Evolutionary conservation across 2,888 invertebrate species (phyloP), one percentile per base, ranked within the genome.

Genomic region (Hypercompe scribonia): DNA sequence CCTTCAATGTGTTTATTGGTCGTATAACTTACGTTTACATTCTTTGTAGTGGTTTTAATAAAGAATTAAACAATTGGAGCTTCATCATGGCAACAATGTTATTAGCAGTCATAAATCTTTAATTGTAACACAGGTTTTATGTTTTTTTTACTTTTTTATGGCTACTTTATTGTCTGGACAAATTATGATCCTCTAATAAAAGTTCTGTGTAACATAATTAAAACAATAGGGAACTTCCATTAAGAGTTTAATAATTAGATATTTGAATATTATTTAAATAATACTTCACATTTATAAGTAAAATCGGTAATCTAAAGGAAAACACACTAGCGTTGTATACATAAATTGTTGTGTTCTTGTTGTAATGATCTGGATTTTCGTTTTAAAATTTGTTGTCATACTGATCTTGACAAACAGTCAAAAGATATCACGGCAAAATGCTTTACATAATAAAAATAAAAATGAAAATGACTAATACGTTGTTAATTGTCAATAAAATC

Each of bases 1-100:
- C 88, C 82, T 87, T 86, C 89, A 87, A 85, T 87, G 89, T 91
- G 93, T 90, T 92, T 92, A 90, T 90, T 87, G 86, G 61, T 61
- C 61, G 31, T 61, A 61, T 61, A 61, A 31, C 61, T 31, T 61
- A 87, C 83, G 84, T 88, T 88, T 84, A 80, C 83, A 81, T 83
- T 86, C 88, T 85, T 84, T 81, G 73, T 76, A 72, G 71, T 81
- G 77, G 72, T 86, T 89, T 92, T 90, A 90, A 90, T 91, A 89
- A 87, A 79, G 76, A 78, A 86, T 87, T 87, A 89, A 90, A 83
- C 83, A 84, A 83, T 82, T 76, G 77, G 18, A 65, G 65, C 70
- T 81, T 83, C 88, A 90, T 91, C 89, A 78, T 78, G 74, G 76
- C 77, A 76, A 81, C 61, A 63, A 65, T 78, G 75, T 76, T 74